Percentiles rank a stretch among this genome's conserved stretches.
Evolutionary conservation across 2,797 vertebrate species (phyloP).

Genomic region (Gymnoscopelus braueri): DNA sequence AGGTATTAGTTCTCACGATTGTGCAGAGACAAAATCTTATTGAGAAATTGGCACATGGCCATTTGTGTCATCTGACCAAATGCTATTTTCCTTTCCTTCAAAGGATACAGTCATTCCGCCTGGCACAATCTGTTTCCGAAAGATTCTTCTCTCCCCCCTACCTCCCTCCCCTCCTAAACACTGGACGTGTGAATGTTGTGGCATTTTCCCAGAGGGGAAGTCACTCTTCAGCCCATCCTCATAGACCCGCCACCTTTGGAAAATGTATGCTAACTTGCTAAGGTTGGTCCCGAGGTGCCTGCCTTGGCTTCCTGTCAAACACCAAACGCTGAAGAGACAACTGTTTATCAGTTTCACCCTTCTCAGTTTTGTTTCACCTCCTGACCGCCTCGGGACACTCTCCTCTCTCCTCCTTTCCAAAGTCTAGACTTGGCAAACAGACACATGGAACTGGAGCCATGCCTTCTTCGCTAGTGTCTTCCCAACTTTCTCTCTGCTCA

Average conservation of each 20-base stretch:
- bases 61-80: conserved; percentile 44
- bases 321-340: conserved; percentile 64
- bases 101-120: conserved; percentile 45
- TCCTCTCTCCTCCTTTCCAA: conserved; percentile 26
- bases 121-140: conserved; percentile 30
- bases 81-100: conserved; percentile 21
- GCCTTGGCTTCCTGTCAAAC: conserved; percentile 48
- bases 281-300: conserved; percentile 26
- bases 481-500: conserved; percentile 8
- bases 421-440: conserved; percentile 78
- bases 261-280: conserved; percentile 57
- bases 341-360: conserved; percentile 49
- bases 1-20: conserved; percentile 26
- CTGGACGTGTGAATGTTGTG: conserved; percentile 34
- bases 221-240: conserved; percentile 55
- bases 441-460: conserved; percentile 44
- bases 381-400: conserved; percentile 53
- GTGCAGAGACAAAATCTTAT: background rate
- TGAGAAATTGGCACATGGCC: conserved; percentile 56
- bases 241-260: conserved; percentile 41
- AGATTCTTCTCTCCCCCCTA: conserved; percentile 7
- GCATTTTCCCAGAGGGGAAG: conserved; percentile 41
- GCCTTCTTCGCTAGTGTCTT: conserved; percentile 23
- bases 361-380: conserved; percentile 52
- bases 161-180: conserved; percentile 7